A percentile compares a stretch with the other conserved stretches of the same genome.
Evolutionary conservation across 1,140 invertebrate species (phyloP).

Genomic region (Stegodyphus dumicola): DNA sequence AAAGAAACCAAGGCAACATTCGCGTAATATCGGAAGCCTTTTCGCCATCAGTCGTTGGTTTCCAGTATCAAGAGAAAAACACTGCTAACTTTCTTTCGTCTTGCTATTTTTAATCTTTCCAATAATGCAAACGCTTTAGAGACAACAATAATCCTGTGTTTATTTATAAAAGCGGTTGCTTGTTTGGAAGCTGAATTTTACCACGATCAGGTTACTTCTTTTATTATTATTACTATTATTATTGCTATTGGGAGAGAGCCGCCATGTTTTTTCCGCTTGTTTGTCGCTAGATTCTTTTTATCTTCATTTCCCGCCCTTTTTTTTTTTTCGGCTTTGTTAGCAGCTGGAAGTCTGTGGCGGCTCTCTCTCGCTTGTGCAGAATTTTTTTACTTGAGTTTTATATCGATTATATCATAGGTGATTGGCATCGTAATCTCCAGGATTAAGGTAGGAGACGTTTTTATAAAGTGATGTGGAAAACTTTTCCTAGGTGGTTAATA

Average conservation of each 20-base stretch:
- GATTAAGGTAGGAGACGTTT: constrained; percentile 31
- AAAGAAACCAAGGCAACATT: no score
- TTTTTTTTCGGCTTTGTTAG: not conserved
- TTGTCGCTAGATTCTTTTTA: not conserved
- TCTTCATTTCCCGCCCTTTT: not conserved
- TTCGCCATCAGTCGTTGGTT: no score
- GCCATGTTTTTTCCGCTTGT: no score
- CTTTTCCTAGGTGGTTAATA: not conserved
- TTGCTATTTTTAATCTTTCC: no score
- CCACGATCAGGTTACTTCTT: not conserved
- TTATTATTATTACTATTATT: no score
- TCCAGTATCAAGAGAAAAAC: no score
- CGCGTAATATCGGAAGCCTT: no score
- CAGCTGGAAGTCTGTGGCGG: not conserved
- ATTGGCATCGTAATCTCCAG: constrained; percentile 43
- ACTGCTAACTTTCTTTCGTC: no score
- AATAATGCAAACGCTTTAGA: not conserved
- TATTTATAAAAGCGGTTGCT: not conserved
- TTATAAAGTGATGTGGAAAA: constrained; percentile 13
- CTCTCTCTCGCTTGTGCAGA: not conserved
- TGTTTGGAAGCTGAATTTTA: not conserved
- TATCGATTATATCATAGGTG: constrained; percentile 39
- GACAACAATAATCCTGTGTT: not conserved
- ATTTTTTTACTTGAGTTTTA: not conserved
- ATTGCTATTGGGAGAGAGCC: no score